Conservation (phyloP, 1,140 invertebrate species). For the Ericerus pela region DNA sequence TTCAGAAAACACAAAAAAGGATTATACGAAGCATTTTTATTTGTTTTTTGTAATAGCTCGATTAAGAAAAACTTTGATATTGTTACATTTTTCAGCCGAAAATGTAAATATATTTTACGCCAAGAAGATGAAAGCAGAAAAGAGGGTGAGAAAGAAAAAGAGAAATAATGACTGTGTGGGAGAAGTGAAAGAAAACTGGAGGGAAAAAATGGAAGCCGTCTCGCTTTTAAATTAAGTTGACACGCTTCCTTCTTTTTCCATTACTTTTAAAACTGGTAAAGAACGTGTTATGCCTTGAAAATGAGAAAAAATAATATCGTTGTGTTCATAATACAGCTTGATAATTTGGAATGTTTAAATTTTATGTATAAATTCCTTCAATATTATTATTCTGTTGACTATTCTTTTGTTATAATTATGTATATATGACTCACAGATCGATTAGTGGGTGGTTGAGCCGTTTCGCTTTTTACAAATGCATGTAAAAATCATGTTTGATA, state of each 20-base stretch:
- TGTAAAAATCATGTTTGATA: too few relatives aligned
- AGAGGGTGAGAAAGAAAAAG: too few relatives aligned
- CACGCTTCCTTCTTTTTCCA: slow-evolving; percentile 11
- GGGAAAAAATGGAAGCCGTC: not conserved
- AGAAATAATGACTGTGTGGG: too few relatives aligned
- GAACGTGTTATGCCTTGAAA: not conserved
- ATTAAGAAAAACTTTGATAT: slow-evolving; percentile 8
- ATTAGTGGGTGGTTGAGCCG: too few relatives aligned
- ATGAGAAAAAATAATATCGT: not conserved
- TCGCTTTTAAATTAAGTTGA: slow-evolving; percentile 10
- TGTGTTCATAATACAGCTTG: not conserved
- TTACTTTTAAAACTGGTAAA: slow-evolving; percentile 9
- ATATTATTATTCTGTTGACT: too few relatives aligned
- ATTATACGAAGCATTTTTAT: not conserved
- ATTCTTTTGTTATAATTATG: too few relatives aligned
- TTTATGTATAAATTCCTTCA: too few relatives aligned
- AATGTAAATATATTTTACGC: slow-evolving; percentile 4
- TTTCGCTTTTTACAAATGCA: too few relatives aligned
- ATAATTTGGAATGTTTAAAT: too few relatives aligned
- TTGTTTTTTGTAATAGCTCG: slow-evolving; percentile 5
- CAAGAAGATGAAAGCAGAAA: not conserved
- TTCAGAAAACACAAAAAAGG: too few relatives aligned
- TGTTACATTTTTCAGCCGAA: slow-evolving; percentile 2
- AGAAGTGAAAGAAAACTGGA: too few relatives aligned
- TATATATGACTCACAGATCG: too few relatives aligned